Evolutionary conservation across 2,113 vertebrate genomes (phyloP).

Genomic region (Scortum barcoo): DNA sequence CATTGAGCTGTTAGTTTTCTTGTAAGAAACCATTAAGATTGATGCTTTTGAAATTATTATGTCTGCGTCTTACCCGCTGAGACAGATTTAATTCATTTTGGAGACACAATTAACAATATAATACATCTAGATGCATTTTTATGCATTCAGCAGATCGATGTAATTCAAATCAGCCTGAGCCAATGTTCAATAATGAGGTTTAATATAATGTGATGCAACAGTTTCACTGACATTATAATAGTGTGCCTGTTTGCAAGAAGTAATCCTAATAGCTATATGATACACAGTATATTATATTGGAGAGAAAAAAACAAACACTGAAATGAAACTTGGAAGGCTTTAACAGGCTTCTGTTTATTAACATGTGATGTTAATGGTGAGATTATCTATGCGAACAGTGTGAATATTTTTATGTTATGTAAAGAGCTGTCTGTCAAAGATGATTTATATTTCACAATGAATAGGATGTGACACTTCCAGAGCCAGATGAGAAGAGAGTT

Average conservation of each 20-base stretch:
- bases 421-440: slow-evolving; percentile 7
- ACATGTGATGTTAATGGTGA: background rate
- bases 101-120: background rate
- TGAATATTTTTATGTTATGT: background rate
- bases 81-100: slow-evolving; percentile 1
- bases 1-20: background rate
- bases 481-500: slow-evolving; percentile 7
- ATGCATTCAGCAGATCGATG: background rate
- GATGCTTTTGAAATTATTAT: background rate
- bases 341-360: background rate
- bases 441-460: background rate
- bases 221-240: background rate
- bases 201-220: background rate
- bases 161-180: background rate
- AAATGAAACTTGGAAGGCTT: background rate
- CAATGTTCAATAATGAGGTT: background rate
- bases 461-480: background rate
- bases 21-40: background rate
- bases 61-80: too few species aligned
- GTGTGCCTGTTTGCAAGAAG: background rate
- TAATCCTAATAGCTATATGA: background rate
- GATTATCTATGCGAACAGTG: background rate
- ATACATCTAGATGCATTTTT: background rate
- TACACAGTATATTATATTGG: too few species aligned
- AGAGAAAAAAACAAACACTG: background rate